Evolutionary conservation across 2,888 invertebrate species (phyloP).

Genomic region (Acronicta alni): DNA sequence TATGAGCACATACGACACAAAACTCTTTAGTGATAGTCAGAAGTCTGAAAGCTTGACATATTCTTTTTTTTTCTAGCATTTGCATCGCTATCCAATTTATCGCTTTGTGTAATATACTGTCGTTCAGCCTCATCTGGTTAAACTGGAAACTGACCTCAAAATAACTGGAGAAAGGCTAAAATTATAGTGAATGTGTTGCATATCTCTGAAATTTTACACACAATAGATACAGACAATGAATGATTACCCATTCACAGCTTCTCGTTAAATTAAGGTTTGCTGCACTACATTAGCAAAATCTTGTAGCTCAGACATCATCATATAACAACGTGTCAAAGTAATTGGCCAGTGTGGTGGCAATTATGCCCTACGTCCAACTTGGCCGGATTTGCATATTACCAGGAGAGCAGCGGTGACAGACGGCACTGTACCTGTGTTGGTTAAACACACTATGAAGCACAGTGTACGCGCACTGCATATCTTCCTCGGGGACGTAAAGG

Average conservation of each 20-base stretch:
- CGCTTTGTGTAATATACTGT: too few species aligned
- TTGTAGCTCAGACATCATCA: conserved; percentile 19
- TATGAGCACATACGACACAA: too few species aligned
- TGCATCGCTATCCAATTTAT: too few species aligned
- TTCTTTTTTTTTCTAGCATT: too few species aligned
- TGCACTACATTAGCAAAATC: conserved; percentile 33
- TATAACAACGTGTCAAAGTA: conserved; percentile 47
- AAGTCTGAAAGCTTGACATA: too few species aligned
- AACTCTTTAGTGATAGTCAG: too few species aligned
- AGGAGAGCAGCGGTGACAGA: conserved; percentile 30
- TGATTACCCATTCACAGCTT: conserved; percentile 8
- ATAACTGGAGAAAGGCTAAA: too few species aligned
- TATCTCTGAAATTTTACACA: neutral
- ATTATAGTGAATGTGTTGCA: too few species aligned
- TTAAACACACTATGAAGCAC: conserved; percentile 31
- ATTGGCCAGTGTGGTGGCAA: conserved; percentile 55
- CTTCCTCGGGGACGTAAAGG: conserved; percentile 15
- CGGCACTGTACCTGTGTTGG: conserved; percentile 21
- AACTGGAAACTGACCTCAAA: too few species aligned
- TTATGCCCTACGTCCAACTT: conserved; percentile 46
- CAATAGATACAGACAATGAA: conserved; percentile 6
- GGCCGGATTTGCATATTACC: conserved; percentile 51
- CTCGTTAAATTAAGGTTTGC: conserved; percentile 6
- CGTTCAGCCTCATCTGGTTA: too few species aligned
- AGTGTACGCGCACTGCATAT: conserved; percentile 27